Percentiles rank a stretch among this genome's conserved stretches.
phyloP scores from a whole-genome alignment of 2,888 invertebrate species.

The Oeneis ivallda region DNA sequence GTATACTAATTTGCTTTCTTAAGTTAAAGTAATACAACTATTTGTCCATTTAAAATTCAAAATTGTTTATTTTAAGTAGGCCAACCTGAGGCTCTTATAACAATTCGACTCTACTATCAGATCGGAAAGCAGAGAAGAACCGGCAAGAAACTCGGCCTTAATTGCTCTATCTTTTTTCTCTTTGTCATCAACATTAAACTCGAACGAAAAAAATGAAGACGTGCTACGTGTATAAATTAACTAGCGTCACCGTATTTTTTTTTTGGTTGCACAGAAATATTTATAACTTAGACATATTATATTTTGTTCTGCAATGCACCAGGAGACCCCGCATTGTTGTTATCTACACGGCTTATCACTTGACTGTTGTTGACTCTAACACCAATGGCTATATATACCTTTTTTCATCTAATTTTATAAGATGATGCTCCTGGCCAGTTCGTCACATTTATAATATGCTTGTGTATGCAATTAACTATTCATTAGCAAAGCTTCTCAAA shows the following conservation, averaged over 20 bases:
- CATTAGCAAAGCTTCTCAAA: constrained; percentile 66
- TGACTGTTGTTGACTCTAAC: constrained; percentile 66
- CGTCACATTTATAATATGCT: constrained; percentile 70
- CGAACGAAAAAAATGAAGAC: no score
- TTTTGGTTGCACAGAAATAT: constrained; percentile 11
- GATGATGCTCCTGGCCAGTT: constrained; percentile 60
- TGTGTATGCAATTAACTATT: constrained; percentile 59
- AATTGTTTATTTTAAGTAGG: no score
- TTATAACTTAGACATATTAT: constrained; percentile 13
- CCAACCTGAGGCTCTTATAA: no score
- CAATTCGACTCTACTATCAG: no score
- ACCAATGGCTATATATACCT: constrained; percentile 73
- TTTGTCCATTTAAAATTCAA: no score
- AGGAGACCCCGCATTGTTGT: constrained; percentile 68
- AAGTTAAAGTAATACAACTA: no score
- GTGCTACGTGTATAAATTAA: no score
- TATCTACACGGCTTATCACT: constrained; percentile 59
- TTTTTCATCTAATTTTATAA: constrained; percentile 67
- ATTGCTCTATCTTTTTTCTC: no score
- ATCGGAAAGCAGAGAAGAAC: no score
- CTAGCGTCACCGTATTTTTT: background rate
- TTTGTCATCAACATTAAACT: no score
- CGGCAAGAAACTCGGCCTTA: no score
- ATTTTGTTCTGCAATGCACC: constrained; percentile 53
- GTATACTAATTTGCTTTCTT: no score